Percentiles rank a stretch among this genome's conserved stretches.
phyloP scores from a whole-genome alignment of 2,888 invertebrate species.

The Lepidochitona cinerea region DNA sequence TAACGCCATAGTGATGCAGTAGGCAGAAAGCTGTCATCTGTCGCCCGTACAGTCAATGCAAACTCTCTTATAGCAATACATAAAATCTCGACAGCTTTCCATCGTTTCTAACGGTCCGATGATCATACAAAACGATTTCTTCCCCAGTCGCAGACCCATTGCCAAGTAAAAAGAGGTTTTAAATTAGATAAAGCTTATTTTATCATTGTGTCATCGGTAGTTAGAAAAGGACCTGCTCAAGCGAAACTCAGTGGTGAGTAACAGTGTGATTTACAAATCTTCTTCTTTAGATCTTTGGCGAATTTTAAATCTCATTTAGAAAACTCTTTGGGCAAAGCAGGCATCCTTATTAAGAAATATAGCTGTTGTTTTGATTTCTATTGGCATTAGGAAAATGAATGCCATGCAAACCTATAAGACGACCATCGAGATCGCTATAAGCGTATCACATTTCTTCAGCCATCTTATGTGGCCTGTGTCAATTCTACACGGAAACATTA shows the following conservation, averaged over 20 bases:
- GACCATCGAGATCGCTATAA: no score
- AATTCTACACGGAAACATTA: no score
- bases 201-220: neutral
- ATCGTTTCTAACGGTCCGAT: neutral
- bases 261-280: neutral
- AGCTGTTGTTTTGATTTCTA: no score
- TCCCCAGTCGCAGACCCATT: neutral
- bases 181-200: neutral
- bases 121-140: neutral
- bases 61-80: neutral
- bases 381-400: no score
- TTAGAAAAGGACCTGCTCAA: neutral
- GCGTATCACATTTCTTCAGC: no score
- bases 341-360: no score
- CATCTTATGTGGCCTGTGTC: no score
- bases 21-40: neutral
- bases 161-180: neutral
- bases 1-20: neutral
- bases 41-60: neutral
- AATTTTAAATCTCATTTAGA: no score
- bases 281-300: no score
- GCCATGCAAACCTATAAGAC: no score
- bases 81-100: neutral
- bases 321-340: no score
- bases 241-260: neutral